Percentiles rank a stretch among this genome's conserved stretches.
phyloP scores from a whole-genome alignment of 2,888 invertebrate species.

The Prenolepis imparis region DNA sequence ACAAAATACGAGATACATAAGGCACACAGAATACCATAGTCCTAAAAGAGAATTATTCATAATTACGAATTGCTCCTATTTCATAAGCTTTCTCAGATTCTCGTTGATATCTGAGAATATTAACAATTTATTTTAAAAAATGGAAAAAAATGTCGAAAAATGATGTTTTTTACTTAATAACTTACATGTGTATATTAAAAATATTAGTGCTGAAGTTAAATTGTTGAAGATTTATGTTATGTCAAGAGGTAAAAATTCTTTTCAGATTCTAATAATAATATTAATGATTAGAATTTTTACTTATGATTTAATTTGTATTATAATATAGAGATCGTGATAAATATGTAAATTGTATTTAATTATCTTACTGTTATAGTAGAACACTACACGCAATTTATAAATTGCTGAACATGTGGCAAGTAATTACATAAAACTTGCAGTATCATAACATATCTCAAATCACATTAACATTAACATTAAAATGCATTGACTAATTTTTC shows the following conservation, averaged over 20 bases:
- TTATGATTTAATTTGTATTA: slow-evolving; percentile 21
- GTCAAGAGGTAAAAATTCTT: slow-evolving; percentile 4
- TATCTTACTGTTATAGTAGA: slow-evolving; percentile 13
- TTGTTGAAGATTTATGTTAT: neutral
- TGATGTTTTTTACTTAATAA: slow-evolving; percentile 37
- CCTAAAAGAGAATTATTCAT: neutral
- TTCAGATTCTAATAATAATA: slow-evolving; percentile 26
- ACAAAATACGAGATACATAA: slow-evolving; percentile 27
- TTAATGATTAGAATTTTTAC: slow-evolving; percentile 43
- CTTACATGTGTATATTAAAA: slow-evolving; percentile 4
- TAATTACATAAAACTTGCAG: neutral
- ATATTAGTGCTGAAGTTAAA: slow-evolving; percentile 2
- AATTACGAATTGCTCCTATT: slow-evolving; percentile 5
- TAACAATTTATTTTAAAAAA: neutral
- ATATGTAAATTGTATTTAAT: slow-evolving; percentile 19
- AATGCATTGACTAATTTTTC: slow-evolving; percentile 11
- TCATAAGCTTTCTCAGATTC: slow-evolving; percentile 18
- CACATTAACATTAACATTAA: slow-evolving; percentile 2
- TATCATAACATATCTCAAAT: slow-evolving; percentile 11
- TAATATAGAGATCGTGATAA: slow-evolving; percentile 20
- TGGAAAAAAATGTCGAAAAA: neutral
- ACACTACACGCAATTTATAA: slow-evolving; percentile 30
- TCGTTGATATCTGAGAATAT: slow-evolving; percentile 10
- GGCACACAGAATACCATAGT: neutral
- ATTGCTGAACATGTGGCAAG: slow-evolving; percentile 27